Percentiles rank a stretch among this genome's conserved stretches.
These are phyloP conservation scores for Isoperla grammatica DNA, from an alignment of 2,888 invertebrate genomes.

Conservation along the genomic window DNA sequence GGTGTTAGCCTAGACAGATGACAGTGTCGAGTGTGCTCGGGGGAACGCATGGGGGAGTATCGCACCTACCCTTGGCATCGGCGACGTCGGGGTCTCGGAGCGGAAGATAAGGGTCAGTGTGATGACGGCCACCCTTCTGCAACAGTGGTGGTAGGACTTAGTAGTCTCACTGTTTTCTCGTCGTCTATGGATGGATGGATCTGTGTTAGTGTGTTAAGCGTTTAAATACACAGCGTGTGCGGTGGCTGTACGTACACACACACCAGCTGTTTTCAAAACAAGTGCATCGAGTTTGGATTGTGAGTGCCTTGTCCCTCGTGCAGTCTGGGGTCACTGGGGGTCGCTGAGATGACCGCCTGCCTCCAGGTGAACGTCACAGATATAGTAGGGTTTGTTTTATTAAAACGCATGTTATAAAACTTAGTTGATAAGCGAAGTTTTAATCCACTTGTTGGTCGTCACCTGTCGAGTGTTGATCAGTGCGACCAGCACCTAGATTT, in stretches of 20 bases:
- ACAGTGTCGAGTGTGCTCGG: background rate
- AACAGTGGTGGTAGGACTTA: slow-evolving; percentile 20
- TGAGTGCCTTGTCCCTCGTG: background rate
- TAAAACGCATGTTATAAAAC: background rate
- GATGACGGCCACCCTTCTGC: slow-evolving; percentile 8
- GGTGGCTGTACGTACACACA: background rate
- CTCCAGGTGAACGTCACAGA: slow-evolving; percentile 24
- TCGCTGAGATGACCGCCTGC: slow-evolving; percentile 19
- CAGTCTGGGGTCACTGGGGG: background rate
- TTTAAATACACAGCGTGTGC: background rate
- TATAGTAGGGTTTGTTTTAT: slow-evolving; percentile 22
- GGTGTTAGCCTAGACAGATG: background rate
- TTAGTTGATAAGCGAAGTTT: background rate
- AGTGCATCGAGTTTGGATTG: background rate
- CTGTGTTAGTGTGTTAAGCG: slow-evolving; percentile 23
- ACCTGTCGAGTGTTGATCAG: no score
- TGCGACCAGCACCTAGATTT: no score
- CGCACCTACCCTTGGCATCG: slow-evolving; percentile 44
- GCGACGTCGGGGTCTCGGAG: slow-evolving; percentile 25
- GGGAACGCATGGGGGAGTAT: slow-evolving; percentile 34
- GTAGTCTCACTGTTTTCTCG: no score
- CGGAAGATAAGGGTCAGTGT: slow-evolving; percentile 12
- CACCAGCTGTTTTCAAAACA: background rate
- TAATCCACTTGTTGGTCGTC: background rate
- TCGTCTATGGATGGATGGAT: background rate